Conservation (phyloP, 1,140 invertebrate species). For the Aphaenogaster floridana region DNA sequence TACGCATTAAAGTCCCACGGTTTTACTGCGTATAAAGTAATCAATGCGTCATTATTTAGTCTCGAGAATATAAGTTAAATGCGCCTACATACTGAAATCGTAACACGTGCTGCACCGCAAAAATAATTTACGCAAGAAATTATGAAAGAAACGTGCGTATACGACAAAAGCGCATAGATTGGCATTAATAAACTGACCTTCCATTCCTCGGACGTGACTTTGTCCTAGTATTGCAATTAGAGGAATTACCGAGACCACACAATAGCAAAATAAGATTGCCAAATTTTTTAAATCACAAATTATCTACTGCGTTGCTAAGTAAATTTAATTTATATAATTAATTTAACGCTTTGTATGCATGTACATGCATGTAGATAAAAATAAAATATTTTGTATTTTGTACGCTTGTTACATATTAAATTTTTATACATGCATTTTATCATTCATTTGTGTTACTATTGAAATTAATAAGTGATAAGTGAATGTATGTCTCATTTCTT, state of each 20-base stretch:
- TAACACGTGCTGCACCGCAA: background rate
- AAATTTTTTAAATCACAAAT: background rate
- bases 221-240: background rate
- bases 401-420: background rate
- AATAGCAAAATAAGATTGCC: background rate
- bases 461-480: background rate
- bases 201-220: slow-evolving; percentile 17
- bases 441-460: background rate
- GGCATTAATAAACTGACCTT: slow-evolving; percentile 36
- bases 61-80: background rate
- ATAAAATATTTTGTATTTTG: background rate
- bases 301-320: background rate
- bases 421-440: background rate
- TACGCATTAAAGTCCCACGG: background rate
- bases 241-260: background rate
- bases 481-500: background rate
- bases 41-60: background rate
- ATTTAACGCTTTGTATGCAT: background rate
- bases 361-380: background rate
- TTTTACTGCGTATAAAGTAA: background rate
- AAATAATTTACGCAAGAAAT: slow-evolving; percentile 26
- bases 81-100: background rate
- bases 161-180: background rate
- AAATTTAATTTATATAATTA: slow-evolving; percentile 3
- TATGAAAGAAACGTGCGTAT: slow-evolving; percentile 16